Conservation (phyloP, 2,113 vertebrate genomes). For the Calonectris borealis region DNA sequence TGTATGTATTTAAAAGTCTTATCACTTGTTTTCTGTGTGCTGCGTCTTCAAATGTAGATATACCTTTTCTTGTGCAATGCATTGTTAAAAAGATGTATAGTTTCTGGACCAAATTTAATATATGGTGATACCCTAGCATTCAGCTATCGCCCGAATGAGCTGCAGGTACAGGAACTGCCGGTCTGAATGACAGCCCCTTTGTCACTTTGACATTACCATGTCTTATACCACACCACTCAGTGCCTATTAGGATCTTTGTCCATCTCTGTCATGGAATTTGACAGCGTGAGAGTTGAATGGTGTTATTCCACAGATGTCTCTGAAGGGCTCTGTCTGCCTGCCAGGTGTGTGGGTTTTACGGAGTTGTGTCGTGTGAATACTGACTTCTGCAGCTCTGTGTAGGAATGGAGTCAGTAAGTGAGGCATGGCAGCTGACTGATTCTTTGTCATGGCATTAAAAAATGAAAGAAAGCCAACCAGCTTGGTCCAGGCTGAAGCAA, state of each 20-base stretch:
- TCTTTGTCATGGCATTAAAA: neutral
- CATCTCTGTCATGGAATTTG: neutral
- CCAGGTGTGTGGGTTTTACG: fast-evolving
- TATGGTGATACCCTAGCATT: neutral
- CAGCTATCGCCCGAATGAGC: neutral
- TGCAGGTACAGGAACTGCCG: neutral
- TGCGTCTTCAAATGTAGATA: neutral
- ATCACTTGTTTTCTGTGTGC: neutral
- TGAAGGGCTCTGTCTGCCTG: neutral
- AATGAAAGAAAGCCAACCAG: neutral
- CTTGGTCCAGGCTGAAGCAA: neutral
- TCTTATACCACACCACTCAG: neutral
- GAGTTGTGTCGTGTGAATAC: neutral
- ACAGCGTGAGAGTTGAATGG: fast-evolving
- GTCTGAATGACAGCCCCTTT: neutral
- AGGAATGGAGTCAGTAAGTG: neutral
- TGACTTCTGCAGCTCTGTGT: neutral
- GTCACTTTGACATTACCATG: neutral
- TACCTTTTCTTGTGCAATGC: neutral
- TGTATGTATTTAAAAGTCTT: neutral
- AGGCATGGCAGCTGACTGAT: neutral
- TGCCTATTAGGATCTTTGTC: neutral
- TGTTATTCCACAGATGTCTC: neutral
- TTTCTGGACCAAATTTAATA: neutral
- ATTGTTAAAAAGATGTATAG: neutral